Conservation (phyloP, 2,888 invertebrate species). For the Drosophila lutescens region DNA sequence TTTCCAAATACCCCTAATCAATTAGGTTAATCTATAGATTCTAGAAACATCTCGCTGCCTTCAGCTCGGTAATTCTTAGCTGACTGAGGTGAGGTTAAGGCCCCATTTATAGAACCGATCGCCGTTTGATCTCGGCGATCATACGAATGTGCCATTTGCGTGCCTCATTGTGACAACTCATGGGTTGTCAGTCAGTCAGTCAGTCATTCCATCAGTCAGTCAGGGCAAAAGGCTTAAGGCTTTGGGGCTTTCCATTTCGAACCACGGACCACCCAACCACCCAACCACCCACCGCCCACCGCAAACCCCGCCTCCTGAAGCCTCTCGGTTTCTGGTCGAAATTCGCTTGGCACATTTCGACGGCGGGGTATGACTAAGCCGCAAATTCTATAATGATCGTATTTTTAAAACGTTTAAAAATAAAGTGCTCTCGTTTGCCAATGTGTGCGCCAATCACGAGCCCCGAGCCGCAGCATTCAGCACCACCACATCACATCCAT, state of each 20-base stretch:
- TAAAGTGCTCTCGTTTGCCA: conserved; percentile 80
- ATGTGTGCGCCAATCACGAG: conserved; percentile 79
- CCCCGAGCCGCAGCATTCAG: conserved; percentile 37
- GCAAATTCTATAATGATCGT: conserved; percentile 76
- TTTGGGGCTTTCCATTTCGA: conserved; percentile 13
- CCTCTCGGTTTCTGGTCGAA: conserved; percentile 47
- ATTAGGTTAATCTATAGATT: conserved; percentile 17
- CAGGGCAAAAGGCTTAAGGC: conserved; percentile 23
- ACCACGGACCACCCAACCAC: conserved; percentile 1
- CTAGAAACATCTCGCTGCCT: conserved; percentile 14
- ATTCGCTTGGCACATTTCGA: conserved; percentile 52
- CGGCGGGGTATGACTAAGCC: conserved; percentile 61
- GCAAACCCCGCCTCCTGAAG: conserved; percentile 11
- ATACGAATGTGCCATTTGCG: conserved; percentile 11
- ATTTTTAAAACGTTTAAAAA: conserved; percentile 79
- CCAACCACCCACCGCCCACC: conserved; percentile 7
- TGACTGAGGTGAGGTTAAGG: conserved; percentile 5
- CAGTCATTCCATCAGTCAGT: not conserved
- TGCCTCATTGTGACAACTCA: conserved; percentile 20
- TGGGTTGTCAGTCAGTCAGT: conserved; percentile 4
- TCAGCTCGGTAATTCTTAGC: conserved; percentile 9
- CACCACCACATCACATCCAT: conserved; percentile 10
- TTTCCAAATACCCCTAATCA: not conserved
- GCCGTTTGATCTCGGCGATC: conserved; percentile 22
- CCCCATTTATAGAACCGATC: conserved; percentile 13